phyloP scores from a whole-genome alignment of 1,140 invertebrate species.

The Chlorops oryzae region DNA sequence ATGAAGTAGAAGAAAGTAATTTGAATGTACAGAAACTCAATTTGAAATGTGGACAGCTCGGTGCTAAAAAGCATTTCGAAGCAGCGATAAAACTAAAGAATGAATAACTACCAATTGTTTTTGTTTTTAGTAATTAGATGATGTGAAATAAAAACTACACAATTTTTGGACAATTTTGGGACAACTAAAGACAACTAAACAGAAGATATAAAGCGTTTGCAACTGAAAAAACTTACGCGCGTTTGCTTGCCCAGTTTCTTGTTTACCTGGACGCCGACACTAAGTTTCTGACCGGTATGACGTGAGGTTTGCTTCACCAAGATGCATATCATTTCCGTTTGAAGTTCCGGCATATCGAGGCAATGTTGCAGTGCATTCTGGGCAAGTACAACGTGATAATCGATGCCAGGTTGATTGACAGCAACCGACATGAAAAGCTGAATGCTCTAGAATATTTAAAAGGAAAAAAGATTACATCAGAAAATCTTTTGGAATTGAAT shows the following conservation, averaged over 20 bases:
- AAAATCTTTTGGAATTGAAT: too few relatives aligned
- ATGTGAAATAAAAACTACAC: slow-evolving; percentile 5
- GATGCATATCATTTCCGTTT: slow-evolving; percentile 85
- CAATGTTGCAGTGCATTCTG: slow-evolving; percentile 91
- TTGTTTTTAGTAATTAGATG: too few relatives aligned
- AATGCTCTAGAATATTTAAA: slow-evolving; percentile 65
- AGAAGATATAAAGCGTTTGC: slow-evolving; percentile 38
- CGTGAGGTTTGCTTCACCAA: slow-evolving; percentile 88
- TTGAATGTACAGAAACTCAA: too few relatives aligned
- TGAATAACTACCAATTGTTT: too few relatives aligned
- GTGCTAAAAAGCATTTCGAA: too few relatives aligned
- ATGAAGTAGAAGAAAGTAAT: too few relatives aligned
- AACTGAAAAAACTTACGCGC: slow-evolving; percentile 63
- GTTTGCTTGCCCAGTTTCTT: slow-evolving; percentile 50
- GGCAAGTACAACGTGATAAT: slow-evolving; percentile 90
- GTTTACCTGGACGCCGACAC: slow-evolving; percentile 81
- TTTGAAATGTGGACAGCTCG: too few relatives aligned
- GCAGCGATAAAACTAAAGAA: too few relatives aligned
- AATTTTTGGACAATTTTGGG: too few relatives aligned
- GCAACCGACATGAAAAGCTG: slow-evolving; percentile 91
- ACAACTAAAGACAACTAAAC: slow-evolving; percentile 12
- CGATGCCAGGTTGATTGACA: slow-evolving; percentile 89
- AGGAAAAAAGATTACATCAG: background rate
- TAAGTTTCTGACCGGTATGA: slow-evolving; percentile 73
- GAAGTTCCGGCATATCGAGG: slow-evolving; percentile 79